A percentile compares a stretch with the other conserved stretches of the same genome.
Evolutionary conservation across 2,888 invertebrate species (phyloP).

Genomic region (Ecdyonurus torrentis): DNA sequence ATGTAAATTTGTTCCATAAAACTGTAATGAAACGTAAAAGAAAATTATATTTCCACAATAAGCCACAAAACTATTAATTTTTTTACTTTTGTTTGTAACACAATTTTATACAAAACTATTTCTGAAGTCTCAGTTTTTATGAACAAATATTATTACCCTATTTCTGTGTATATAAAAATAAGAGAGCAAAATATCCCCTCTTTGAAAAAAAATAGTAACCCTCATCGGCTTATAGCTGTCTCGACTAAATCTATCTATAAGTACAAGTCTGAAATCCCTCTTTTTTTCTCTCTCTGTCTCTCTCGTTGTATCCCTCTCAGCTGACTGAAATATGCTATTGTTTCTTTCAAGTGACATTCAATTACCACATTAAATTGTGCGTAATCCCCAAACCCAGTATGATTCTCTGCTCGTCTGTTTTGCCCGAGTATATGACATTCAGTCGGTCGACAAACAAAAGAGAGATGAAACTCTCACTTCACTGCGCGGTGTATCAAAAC

Average conservation of each 20-base stretch:
- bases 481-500: neutral
- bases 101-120: neutral
- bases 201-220: neutral
- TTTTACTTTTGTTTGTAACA: too few species aligned
- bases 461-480: neutral
- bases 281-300: neutral
- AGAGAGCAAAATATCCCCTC: neutral
- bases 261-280: neutral
- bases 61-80: too few species aligned
- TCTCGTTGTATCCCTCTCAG: neutral
- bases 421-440: too few species aligned
- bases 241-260: neutral
- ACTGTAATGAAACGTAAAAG: neutral
- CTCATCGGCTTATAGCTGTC: neutral
- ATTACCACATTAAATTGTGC: constrained; percentile 7
- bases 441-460: neutral
- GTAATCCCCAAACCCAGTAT: neutral
- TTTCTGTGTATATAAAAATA: neutral
- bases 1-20: too few species aligned
- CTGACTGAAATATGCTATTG: constrained; percentile 10
- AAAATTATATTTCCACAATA: neutral
- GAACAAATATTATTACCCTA: neutral
- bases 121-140: neutral
- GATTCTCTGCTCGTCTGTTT: neutral
- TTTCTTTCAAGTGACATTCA: constrained; percentile 9